These are phyloP conservation scores for Sebastes vulpes DNA, from an alignment of 2,797 vertebrate genomes.

Conservation along the genomic window DNA sequence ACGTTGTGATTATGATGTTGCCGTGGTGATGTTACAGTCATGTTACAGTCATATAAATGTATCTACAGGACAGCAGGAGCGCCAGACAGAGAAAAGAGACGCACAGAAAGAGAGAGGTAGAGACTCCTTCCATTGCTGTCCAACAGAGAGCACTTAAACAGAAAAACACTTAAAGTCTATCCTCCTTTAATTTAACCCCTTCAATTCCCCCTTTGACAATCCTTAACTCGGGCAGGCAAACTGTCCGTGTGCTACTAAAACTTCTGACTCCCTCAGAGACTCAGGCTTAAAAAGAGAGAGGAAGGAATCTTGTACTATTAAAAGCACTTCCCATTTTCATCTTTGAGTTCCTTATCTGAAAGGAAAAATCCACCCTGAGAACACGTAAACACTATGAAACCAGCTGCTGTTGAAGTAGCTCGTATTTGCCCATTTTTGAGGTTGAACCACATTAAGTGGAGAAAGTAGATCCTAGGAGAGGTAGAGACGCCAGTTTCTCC, in stretches of 20 bases:
- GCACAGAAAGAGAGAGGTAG: slow-evolving; percentile 45
- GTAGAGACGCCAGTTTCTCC: neutral
- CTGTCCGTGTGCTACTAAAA: slow-evolving; percentile 45
- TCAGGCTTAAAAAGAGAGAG: slow-evolving; percentile 74
- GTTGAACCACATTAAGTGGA: neutral
- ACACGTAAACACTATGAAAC: slow-evolving; percentile 39
- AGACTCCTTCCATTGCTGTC: slow-evolving; percentile 71
- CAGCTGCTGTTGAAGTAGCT: slow-evolving; percentile 24
- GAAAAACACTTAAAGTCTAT: slow-evolving; percentile 45
- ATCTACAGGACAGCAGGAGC: slow-evolving; percentile 78
- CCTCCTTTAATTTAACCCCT: slow-evolving; percentile 70
- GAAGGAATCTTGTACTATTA: slow-evolving; percentile 49
- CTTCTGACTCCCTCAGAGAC: slow-evolving; percentile 66
- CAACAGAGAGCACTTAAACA: slow-evolving; percentile 89
- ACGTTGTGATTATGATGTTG: slow-evolving; percentile 80
- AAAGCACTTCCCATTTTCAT: slow-evolving; percentile 58
- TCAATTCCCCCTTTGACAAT: slow-evolving; percentile 90
- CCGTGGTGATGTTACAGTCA: slow-evolving; percentile 80
- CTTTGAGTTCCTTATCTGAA: slow-evolving; percentile 40
- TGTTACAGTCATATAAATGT: slow-evolving; percentile 80
- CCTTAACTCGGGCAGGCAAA: slow-evolving; percentile 84
- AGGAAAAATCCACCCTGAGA: slow-evolving; percentile 58
- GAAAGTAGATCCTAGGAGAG: neutral
- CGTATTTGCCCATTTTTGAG: neutral
- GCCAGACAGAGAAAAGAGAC: slow-evolving; percentile 56